Conservation (phyloP, 2,113 vertebrate species). For the Thamnophis sirtalis region DNA sequence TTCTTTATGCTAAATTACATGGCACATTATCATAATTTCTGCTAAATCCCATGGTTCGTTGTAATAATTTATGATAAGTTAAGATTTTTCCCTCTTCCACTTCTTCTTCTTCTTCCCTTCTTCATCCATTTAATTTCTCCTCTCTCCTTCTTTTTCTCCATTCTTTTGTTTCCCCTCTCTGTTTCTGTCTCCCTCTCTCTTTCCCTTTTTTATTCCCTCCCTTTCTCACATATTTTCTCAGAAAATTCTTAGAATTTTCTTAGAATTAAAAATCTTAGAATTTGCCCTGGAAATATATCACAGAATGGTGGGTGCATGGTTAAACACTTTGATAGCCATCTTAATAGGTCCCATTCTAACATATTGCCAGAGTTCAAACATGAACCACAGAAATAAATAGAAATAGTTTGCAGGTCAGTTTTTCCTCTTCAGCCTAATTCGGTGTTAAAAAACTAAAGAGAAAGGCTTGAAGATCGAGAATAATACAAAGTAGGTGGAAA, state of each 20-base stretch:
- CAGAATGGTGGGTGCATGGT: neutral
- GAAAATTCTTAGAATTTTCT: no score
- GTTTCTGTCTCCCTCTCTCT: neutral
- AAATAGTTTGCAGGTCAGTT: neutral
- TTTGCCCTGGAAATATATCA: neutral
- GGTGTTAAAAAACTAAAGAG: neutral
- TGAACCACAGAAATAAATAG: neutral
- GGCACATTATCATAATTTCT: no score
- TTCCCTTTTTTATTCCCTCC: neutral
- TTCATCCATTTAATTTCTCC: neutral
- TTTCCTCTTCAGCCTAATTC: neutral
- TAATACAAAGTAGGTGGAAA: neutral
- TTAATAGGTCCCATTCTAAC: neutral
- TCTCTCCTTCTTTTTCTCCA: neutral
- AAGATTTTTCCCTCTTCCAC: neutral
- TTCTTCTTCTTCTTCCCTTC: neutral
- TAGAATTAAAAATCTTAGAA: neutral
- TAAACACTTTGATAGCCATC: neutral
- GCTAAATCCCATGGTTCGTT: no score
- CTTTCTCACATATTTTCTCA: neutral
- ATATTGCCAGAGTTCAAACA: neutral
- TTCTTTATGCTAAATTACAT: no score
- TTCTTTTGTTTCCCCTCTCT: neutral
- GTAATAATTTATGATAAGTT: neutral
- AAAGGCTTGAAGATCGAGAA: neutral